Percentiles rank a stretch among this genome's conserved stretches.
Conservation (phyloP, 2,888 invertebrate species). For the Byasa hedistus region DNA sequence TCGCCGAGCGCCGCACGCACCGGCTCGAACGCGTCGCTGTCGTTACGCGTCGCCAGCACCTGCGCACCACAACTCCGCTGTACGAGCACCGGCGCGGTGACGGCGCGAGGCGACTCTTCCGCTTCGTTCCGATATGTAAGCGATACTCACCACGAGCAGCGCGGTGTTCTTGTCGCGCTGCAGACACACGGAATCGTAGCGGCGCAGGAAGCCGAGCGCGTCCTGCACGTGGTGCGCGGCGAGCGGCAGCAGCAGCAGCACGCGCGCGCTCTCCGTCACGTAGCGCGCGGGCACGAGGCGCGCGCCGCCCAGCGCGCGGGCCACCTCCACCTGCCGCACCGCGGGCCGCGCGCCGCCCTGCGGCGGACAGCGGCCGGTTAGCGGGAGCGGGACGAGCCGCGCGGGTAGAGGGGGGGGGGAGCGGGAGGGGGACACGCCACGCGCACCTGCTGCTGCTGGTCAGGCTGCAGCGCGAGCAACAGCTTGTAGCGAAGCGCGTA, state of each 20-base stretch:
- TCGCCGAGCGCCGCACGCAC: slow-evolving; percentile 34
- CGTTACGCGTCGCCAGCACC: slow-evolving; percentile 31
- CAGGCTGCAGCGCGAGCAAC: slow-evolving; percentile 41
- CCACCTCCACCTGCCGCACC: slow-evolving; percentile 84
- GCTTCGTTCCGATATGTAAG: too few relatives aligned
- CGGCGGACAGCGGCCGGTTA: slow-evolving; percentile 12
- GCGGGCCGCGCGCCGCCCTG: slow-evolving; percentile 17
- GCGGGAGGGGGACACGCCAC: too few relatives aligned
- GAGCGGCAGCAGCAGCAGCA: slow-evolving; percentile 88
- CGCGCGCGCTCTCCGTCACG: slow-evolving; percentile 94
- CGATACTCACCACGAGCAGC: slow-evolving; percentile 82
- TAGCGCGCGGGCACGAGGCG: slow-evolving; percentile 96
- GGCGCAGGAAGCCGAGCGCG: slow-evolving; percentile 82
- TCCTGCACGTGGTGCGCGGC: slow-evolving; percentile 61
- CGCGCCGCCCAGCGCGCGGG: slow-evolving; percentile 91
- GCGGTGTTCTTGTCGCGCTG: slow-evolving; percentile 89
- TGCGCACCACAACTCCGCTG: slow-evolving; percentile 5
- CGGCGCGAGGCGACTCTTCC: too few relatives aligned
- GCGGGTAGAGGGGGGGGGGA: too few relatives aligned
- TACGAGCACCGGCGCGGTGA: too few relatives aligned
- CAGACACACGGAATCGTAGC: slow-evolving; percentile 86
- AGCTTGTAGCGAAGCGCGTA: slow-evolving; percentile 54
- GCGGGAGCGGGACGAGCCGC: too few relatives aligned
- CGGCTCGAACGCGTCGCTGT: slow-evolving; percentile 30
- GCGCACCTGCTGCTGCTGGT: too few relatives aligned